A percentile compares a stretch with the other conserved stretches of the same genome.
Evolutionary conservation across 1,140 invertebrate genomes (phyloP).

Genomic region (Nomia melanderi): DNA sequence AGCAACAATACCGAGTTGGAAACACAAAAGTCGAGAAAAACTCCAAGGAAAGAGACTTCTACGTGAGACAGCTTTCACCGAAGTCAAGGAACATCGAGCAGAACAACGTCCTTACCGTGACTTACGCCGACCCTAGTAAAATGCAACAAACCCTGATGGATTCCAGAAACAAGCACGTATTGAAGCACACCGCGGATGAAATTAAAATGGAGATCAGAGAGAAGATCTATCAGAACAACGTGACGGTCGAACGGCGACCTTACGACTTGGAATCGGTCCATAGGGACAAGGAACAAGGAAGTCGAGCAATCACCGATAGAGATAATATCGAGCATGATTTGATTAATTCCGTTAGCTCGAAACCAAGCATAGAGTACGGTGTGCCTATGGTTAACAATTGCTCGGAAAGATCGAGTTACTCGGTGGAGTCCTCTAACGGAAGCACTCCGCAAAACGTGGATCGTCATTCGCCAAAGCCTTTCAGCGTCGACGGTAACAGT

Average conservation of each 20-base stretch:
- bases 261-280: slow-evolving; percentile 65
- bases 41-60: slow-evolving; percentile 66
- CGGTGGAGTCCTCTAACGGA: slow-evolving; percentile 31
- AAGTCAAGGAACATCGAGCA: slow-evolving; percentile 54
- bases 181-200: slow-evolving; percentile 59
- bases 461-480: slow-evolving; percentile 55
- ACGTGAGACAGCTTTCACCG: slow-evolving; percentile 56
- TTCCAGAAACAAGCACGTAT: slow-evolving; percentile 53
- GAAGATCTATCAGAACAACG: slow-evolving; percentile 65
- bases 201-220: slow-evolving; percentile 62
- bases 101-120: slow-evolving; percentile 64
- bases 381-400: slow-evolving; percentile 22
- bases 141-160: slow-evolving; percentile 64
- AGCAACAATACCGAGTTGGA: slow-evolving; percentile 81
- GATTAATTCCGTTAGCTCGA: slow-evolving; percentile 22
- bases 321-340: slow-evolving; percentile 49
- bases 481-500: slow-evolving; percentile 50
- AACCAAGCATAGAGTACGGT: slow-evolving; percentile 42
- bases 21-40: slow-evolving; percentile 65
- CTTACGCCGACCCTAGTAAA: slow-evolving; percentile 71
- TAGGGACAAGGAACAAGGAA: slow-evolving; percentile 54
- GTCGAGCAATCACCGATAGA: slow-evolving; percentile 19
- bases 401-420: slow-evolving; percentile 50
- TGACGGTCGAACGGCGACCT: slow-evolving; percentile 56
- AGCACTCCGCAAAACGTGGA: slow-evolving; percentile 37